phyloP scores from a whole-genome alignment of 2,113 vertebrate species.

The Daphoenositta chrysoptera region DNA sequence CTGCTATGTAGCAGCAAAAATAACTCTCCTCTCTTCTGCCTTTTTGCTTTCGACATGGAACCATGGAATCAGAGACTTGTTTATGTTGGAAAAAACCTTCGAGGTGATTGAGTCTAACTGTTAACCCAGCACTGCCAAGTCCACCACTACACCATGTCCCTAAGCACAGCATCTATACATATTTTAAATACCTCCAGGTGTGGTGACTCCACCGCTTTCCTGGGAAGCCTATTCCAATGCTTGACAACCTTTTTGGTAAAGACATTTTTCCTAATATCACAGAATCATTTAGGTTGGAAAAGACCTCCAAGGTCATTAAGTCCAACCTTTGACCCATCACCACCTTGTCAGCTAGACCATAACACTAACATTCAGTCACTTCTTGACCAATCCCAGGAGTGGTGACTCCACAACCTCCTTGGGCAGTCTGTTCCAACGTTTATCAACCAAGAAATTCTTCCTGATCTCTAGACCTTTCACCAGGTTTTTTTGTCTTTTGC shows the following conservation, averaged over 20 bases:
- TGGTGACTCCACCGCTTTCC: background rate
- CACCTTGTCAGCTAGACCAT: background rate
- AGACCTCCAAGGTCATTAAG: too few species aligned
- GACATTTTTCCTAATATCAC: background rate
- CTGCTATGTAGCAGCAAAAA: background rate
- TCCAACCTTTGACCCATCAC: background rate
- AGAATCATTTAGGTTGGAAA: background rate
- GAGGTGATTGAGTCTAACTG: background rate
- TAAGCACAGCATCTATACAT: background rate
- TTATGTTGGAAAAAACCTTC: background rate
- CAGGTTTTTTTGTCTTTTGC: background rate
- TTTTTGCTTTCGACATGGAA: background rate
- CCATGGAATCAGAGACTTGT: background rate
- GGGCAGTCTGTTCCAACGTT: background rate
- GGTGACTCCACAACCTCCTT: background rate
- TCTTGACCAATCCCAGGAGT: background rate
- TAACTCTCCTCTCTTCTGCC: background rate
- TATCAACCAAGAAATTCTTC: background rate
- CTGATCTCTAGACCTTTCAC: background rate
- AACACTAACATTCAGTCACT: background rate
- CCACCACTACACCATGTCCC: fast-evolving
- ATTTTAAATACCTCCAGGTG: background rate
- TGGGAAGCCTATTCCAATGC: background rate
- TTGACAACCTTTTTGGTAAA: background rate
- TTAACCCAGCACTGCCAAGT: background rate